A percentile compares a stretch with the other conserved stretches of the same genome.
These are phyloP conservation scores for Pseudotriccus pelzelni DNA, from an alignment of 2,797 vertebrate species.

Conservation along the genomic window DNA sequence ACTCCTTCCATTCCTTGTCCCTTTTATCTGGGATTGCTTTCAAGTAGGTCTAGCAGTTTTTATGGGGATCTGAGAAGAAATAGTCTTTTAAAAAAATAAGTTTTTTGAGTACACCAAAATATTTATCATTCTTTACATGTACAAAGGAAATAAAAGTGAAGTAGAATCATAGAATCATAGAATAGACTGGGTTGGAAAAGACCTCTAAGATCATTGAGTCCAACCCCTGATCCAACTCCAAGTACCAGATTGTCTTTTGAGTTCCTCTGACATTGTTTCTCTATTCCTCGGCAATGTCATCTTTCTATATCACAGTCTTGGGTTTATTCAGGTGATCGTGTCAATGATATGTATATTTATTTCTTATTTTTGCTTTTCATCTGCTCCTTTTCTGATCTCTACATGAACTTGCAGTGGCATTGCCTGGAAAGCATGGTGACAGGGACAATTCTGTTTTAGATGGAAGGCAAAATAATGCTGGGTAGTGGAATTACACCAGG, in stretches of 20 bases:
- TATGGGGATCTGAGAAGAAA: neutral
- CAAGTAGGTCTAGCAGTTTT: neutral
- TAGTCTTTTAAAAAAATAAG: neutral
- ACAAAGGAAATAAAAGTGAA: neutral
- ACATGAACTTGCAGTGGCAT: neutral
- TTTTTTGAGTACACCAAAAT: neutral
- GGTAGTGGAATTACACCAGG: neutral
- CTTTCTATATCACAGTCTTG: neutral
- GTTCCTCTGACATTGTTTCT: neutral
- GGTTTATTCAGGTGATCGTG: neutral
- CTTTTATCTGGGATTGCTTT: neutral
- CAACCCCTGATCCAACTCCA: too few relatives aligned
- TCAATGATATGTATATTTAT: neutral
- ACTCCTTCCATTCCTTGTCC: neutral
- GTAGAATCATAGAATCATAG: too few relatives aligned
- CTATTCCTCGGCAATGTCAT: fast-evolving
- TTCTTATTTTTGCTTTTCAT: neutral
- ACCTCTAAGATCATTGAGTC: too few relatives aligned
- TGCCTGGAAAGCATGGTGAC: neutral
- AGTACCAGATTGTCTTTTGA: neutral
- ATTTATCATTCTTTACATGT: neutral
- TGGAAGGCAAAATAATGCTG: neutral
- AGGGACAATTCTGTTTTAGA: neutral
- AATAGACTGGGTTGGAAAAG: too few relatives aligned
- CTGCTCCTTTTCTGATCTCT: neutral